Conservation (phyloP, 2,113 vertebrate genomes). For the Phyllostomus hastatus region DNA sequence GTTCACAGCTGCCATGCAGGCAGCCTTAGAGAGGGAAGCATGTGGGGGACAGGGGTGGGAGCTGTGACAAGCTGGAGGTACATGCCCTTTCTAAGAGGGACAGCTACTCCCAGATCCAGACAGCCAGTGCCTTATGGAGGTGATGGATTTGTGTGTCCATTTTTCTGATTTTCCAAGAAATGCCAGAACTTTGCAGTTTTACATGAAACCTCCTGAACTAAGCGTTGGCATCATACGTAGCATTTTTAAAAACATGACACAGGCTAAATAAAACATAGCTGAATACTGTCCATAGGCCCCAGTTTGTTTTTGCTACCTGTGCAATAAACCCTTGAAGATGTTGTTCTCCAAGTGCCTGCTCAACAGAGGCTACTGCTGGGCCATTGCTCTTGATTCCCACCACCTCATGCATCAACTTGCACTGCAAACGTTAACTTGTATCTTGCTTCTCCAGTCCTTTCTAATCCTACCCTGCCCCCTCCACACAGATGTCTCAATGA, state of each 20-base stretch:
- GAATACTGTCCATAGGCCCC: accelerated
- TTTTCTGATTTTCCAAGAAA: not conserved
- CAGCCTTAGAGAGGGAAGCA: not conserved
- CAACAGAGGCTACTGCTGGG: not conserved
- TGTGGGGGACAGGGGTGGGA: not conserved
- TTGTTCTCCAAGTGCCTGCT: not conserved
- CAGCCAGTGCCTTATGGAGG: not conserved
- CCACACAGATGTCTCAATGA: not conserved
- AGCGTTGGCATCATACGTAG: accelerated
- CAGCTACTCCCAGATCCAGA: not conserved
- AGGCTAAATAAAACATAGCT: not conserved
- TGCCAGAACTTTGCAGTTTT: not conserved
- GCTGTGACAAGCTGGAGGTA: not conserved
- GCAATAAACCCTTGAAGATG: not conserved
- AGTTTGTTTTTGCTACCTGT: not conserved
- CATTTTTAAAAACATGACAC: not conserved
- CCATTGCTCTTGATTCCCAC: accelerated
- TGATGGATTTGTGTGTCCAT: not conserved
- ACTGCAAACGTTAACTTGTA: not conserved
- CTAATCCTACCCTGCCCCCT: not conserved
- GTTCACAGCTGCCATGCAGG: not conserved
- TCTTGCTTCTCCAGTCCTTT: not conserved
- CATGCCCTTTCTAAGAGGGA: not conserved
- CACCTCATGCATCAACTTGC: accelerated
- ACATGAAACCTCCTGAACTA: not conserved